Conservation (phyloP, 1,140 invertebrate species). For the Schlechtendalia chinensis region DNA sequence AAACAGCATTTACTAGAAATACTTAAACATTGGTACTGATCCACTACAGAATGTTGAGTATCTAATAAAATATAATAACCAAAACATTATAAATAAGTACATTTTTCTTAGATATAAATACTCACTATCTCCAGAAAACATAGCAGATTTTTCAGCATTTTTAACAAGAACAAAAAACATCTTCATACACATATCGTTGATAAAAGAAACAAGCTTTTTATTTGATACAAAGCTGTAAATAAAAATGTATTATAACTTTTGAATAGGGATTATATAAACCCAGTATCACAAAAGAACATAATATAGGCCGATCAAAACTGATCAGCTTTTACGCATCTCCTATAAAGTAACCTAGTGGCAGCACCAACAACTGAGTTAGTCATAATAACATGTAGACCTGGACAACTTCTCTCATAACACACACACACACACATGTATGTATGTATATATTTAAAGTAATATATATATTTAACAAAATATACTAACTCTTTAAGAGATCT, state of each 20-base stretch:
- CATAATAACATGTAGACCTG: too few relatives aligned
- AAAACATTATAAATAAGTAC: background rate
- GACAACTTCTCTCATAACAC: too few relatives aligned
- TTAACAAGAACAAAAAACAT: slow-evolving; percentile 44
- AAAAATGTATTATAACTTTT: background rate
- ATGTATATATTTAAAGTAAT: background rate
- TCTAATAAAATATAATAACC: background rate
- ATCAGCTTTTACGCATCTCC: too few relatives aligned
- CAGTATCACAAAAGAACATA: too few relatives aligned
- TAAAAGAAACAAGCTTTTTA: slow-evolving; percentile 37
- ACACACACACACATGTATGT: background rate
- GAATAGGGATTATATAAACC: background rate
- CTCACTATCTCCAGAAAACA: slow-evolving; percentile 22
- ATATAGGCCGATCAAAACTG: too few relatives aligned
- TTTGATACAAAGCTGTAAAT: slow-evolving; percentile 29
- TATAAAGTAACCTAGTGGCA: too few relatives aligned
- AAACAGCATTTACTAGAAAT: slow-evolving; percentile 46
- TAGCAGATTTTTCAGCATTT: slow-evolving; percentile 16
- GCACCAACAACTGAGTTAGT: too few relatives aligned
- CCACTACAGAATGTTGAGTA: background rate
- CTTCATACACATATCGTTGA: slow-evolving; percentile 37
- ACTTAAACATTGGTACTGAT: slow-evolving; percentile 31
- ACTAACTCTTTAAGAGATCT: slow-evolving; percentile 41
- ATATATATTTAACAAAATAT: background rate
- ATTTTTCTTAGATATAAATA: background rate